Evolutionary conservation across 1,140 invertebrate genomes (phyloP).

Genomic region (Drosophila yakuba): DNA sequence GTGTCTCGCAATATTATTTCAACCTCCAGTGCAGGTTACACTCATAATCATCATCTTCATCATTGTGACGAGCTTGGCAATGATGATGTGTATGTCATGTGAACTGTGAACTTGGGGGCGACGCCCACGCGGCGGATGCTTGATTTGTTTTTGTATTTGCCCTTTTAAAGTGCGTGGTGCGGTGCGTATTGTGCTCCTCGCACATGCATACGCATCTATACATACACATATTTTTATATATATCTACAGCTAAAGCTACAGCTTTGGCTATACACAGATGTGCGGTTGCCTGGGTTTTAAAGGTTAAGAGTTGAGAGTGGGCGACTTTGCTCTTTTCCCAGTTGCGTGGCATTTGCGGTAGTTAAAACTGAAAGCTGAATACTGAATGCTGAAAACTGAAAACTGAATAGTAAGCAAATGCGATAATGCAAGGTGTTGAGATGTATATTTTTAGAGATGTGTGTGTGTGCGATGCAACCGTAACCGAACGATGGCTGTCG

Average conservation of each 20-base stretch:
- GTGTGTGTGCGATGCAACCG: constrained; percentile 9
- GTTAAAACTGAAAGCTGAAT: constrained; percentile 20
- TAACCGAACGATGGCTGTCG: constrained; percentile 8
- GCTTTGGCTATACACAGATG: neutral
- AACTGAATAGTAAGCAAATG: constrained; percentile 13
- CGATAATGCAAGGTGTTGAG: constrained; percentile 26
- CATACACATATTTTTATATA: neutral
- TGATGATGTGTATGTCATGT: constrained; percentile 27
- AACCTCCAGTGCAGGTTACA: constrained; percentile 25
- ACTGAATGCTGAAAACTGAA: constrained; percentile 15
- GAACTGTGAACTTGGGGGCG: constrained; percentile 47
- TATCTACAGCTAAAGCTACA: neutral
- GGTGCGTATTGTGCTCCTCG: constrained; percentile 17
- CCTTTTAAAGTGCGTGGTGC: constrained; percentile 46
- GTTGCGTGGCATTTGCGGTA: constrained; percentile 39
- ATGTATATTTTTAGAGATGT: neutral
- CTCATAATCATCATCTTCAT: constrained; percentile 4
- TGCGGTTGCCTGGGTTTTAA: constrained; percentile 33
- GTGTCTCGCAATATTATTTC: constrained; percentile 14
- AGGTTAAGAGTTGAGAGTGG: constrained; percentile 34
- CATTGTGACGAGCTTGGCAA: constrained; percentile 3
- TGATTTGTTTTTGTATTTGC: constrained; percentile 49
- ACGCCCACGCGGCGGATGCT: constrained; percentile 46
- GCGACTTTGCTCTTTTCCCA: constrained; percentile 29
- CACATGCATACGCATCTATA: neutral